These are phyloP conservation scores for Galagoides demidoff DNA, from an alignment of 2,797 vertebrate genomes.

Conservation along the genomic window DNA sequence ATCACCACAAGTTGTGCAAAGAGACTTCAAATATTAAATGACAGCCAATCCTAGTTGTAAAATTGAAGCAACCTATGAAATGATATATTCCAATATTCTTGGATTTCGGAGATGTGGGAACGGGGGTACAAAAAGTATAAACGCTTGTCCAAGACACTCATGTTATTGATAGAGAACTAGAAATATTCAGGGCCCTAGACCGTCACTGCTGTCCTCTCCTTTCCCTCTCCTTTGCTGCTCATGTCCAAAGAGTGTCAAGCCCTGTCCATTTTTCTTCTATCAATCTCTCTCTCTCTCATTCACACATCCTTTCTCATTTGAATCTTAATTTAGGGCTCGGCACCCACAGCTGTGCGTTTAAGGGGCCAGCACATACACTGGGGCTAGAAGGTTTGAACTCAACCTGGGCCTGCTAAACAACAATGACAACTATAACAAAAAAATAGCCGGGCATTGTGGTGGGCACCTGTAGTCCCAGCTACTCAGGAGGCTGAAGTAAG, in stretches of 20 bases:
- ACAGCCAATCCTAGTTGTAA: background rate
- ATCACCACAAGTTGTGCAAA: background rate
- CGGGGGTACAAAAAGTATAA: background rate
- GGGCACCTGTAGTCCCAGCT: no score
- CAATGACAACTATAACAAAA: no score
- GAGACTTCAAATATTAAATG: background rate
- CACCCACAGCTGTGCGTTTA: no score
- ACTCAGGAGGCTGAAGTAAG: no score
- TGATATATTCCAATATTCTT: background rate
- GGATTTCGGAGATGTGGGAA: conserved; percentile 11
- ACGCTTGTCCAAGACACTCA: background rate
- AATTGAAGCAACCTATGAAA: background rate
- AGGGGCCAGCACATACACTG: no score
- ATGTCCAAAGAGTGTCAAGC: background rate
- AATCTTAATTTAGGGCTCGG: background rate
- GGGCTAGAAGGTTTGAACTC: no score
- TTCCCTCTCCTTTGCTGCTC: background rate
- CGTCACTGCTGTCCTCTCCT: rapidly evolving
- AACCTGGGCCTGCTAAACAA: no score
- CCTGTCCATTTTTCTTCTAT: background rate
- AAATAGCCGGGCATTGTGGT: no score
- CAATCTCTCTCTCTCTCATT: background rate
- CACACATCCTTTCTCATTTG: background rate
- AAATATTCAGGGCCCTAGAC: background rate
- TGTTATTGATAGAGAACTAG: background rate